phyloP scores from a whole-genome alignment of 1,140 invertebrate genomes.

The Neuroterus valhalla region DNA sequence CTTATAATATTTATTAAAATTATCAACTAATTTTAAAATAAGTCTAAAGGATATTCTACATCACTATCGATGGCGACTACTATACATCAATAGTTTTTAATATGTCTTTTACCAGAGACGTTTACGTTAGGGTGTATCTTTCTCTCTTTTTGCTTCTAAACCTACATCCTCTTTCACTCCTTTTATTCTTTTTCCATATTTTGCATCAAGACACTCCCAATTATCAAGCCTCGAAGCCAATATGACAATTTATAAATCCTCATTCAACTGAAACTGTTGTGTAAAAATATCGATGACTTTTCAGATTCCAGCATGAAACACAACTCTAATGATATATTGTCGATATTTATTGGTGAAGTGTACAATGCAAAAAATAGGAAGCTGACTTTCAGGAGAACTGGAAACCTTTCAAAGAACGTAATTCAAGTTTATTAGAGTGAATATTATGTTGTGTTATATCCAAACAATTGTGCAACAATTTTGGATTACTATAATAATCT shows the following conservation, averaged over 20 bases:
- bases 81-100: constrained; percentile 62
- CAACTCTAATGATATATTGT: not conserved
- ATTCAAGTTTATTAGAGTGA: no score
- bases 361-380: not conserved
- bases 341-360: not conserved
- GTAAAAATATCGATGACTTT: constrained; percentile 5
- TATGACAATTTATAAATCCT: constrained; percentile 1
- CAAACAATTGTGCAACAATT: no score
- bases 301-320: not conserved
- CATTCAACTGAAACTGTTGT: not conserved
- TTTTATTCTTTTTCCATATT: not conserved
- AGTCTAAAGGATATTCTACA: constrained; percentile 68
- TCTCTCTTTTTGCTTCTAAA: constrained; percentile 34
- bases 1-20: constrained; percentile 65
- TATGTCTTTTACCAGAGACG: constrained; percentile 28
- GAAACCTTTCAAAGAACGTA: no score
- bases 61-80: constrained; percentile 67
- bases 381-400: no score
- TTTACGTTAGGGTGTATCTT: constrained; percentile 29
- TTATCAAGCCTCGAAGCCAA: constrained; percentile 1
- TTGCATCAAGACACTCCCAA: constrained; percentile 8
- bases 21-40: constrained; percentile 55
- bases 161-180: constrained; percentile 26
- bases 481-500: no score
- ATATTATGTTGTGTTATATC: no score